Evolutionary conservation across 2,113 vertebrate species (phyloP).

Genomic region (Sinocyclocheilus rhinocerous): DNA sequence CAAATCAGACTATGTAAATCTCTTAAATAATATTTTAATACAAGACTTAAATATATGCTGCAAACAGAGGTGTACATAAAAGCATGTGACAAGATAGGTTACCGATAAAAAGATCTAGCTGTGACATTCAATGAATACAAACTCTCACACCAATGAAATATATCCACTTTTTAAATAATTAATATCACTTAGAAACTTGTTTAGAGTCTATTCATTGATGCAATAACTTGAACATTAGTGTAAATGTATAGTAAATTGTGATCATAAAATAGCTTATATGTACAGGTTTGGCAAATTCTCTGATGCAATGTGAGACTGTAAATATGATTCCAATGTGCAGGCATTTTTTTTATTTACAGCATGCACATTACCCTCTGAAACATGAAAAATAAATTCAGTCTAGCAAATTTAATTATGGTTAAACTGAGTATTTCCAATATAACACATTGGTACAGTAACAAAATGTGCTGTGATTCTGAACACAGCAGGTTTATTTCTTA

Average conservation of each 20-base stretch:
- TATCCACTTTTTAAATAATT: neutral
- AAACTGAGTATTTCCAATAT: neutral
- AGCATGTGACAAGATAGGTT: neutral
- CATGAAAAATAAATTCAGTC: neutral
- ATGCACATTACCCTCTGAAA: neutral
- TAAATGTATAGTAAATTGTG: neutral
- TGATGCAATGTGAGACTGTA: neutral
- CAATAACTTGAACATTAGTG: neutral
- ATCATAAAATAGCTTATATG: neutral
- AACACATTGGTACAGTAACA: neutral
- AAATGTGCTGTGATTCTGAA: neutral
- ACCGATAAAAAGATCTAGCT: neutral
- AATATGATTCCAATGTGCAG: neutral
- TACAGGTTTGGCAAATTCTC: neutral
- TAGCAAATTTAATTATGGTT: neutral
- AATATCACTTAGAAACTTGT: neutral
- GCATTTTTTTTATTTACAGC: neutral
- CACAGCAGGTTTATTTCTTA: neutral
- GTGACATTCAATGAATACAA: neutral
- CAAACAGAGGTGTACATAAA: neutral
- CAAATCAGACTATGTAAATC: neutral
- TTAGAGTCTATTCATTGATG: neutral
- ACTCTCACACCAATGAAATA: conserved; percentile 20
- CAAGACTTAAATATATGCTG: neutral
- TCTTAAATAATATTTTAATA: neutral